Conservation (phyloP, 2,113 vertebrate genomes). For the Calcarius ornatus region DNA sequence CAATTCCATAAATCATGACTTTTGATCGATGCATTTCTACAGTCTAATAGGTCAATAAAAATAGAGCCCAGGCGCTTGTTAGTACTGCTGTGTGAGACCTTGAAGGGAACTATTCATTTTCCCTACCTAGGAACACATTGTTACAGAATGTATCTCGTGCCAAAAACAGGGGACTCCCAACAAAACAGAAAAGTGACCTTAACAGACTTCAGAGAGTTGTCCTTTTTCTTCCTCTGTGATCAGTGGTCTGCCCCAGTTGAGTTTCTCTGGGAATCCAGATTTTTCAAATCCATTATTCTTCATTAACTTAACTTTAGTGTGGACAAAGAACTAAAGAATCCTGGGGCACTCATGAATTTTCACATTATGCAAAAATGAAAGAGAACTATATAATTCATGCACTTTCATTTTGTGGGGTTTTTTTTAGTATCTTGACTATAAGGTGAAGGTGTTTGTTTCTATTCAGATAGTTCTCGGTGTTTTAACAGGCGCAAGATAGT, state of each 20-base stretch:
- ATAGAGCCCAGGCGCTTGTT: not conserved
- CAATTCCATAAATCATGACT: not conserved
- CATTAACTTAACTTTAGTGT: not conserved
- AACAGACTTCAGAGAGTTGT: not conserved
- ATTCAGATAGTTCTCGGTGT: not conserved
- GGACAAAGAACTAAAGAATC: not conserved
- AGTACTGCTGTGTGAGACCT: not conserved
- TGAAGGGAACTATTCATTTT: not conserved
- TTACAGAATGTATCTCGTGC: not conserved
- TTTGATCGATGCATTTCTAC: not conserved
- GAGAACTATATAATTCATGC: not conserved
- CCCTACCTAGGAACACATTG: not conserved
- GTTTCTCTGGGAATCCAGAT: not conserved
- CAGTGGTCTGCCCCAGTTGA: not conserved
- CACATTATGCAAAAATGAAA: not conserved
- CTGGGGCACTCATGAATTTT: not conserved
- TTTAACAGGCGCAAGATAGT: not conserved
- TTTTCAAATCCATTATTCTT: not conserved
- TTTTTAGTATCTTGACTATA: not conserved
- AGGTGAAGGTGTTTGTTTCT: not conserved
- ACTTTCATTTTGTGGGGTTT: fast-evolving
- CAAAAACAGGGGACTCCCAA: not conserved
- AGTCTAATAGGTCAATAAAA: not conserved
- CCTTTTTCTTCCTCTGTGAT: not conserved
- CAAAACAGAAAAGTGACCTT: not conserved